Evolutionary conservation across 2,797 vertebrate species (phyloP).

Genomic region (Xiphophorus birchmanni): DNA sequence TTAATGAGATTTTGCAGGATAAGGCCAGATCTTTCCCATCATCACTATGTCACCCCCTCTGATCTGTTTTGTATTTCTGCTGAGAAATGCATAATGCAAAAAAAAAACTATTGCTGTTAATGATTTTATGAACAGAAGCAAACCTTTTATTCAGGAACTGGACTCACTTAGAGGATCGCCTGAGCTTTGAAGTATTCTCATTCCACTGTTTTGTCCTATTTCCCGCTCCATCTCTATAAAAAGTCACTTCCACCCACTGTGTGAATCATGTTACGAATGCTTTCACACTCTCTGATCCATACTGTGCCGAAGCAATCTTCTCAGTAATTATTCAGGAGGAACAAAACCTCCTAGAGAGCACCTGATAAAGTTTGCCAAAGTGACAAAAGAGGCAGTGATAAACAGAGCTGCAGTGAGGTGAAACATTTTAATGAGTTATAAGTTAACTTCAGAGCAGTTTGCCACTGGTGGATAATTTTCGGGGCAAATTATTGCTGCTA

Average conservation of each 20-base stretch:
- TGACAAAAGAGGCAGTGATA: slow-evolving; percentile 31
- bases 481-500: not conserved
- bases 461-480: not conserved
- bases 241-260: slow-evolving; percentile 47
- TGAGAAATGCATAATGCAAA: slow-evolving; percentile 13
- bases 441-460: not conserved
- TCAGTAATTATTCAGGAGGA: slow-evolving; percentile 45
- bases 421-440: slow-evolving; percentile 20
- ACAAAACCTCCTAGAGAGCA: slow-evolving; percentile 40
- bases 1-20: slow-evolving; percentile 46
- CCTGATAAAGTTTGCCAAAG: slow-evolving; percentile 33
- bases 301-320: slow-evolving; percentile 40
- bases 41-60: not conserved
- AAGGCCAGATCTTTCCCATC: slow-evolving; percentile 11
- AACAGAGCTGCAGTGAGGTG: slow-evolving; percentile 27
- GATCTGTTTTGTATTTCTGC: slow-evolving; percentile 16
- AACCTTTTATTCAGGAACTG: slow-evolving; percentile 31
- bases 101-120: slow-evolving; percentile 13
- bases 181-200: slow-evolving; percentile 28
- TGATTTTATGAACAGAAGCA: slow-evolving; percentile 42
- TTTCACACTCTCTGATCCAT: slow-evolving; percentile 59
- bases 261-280: slow-evolving; percentile 49
- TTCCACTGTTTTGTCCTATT: slow-evolving; percentile 42
- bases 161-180: slow-evolving; percentile 20
- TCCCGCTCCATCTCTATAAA: slow-evolving; percentile 36